Evolutionary conservation across 1,140 invertebrate genomes (phyloP), one percentile per base, ranked within the genome.

Genomic region (Lycorma delicatula): DNA sequence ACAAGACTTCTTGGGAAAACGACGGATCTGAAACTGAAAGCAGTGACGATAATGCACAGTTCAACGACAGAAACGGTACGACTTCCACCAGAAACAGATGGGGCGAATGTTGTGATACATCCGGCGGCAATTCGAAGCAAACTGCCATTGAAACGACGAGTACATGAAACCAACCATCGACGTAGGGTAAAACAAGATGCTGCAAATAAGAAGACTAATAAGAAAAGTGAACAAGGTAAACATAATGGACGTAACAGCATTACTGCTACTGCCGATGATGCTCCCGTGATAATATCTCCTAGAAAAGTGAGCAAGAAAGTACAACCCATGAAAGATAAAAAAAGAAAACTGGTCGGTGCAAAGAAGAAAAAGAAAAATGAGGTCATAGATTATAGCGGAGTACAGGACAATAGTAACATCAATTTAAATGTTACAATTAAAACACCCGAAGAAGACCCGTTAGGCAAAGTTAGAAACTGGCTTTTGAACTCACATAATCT

Each of bases 401-500:
- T 22, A n/a, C 59, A 65, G 26, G 69, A 72, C 51, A 69, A 66
- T 47, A 55, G 63, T 47, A n/a, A n/a, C n/a, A n/a, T n/a, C n/a
- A n/a, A n/a, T n/a, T n/a, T n/a, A n/a, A n/a, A n/a, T n/a, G n/a
- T n/a, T n/a, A 47, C 68, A 6, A 60, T 60, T 23, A 65, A 67
- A 34, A 71, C 64, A 48, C 9, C 75, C 63, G 75, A 79, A 66
- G 76, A 80, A 0, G 87, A 87, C 71, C 85, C 87, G 0, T 78
- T 89, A 48, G 85, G 83, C 22, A 90, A 90, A 72, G 88, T 91
- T 4, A 82, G 87, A 56, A 88, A 86, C 57, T 90, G 87, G 88
- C 70, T 91, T n/a, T 66, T 89, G 34, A 86, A 85, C 38, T 87
- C 86, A 0, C 85, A 80, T 41, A 56, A 63, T 49, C 58, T 63